Base-by-base conservation (phyloP, 1,140 invertebrate genomes). In the Diuraphis noxia region DNA sequence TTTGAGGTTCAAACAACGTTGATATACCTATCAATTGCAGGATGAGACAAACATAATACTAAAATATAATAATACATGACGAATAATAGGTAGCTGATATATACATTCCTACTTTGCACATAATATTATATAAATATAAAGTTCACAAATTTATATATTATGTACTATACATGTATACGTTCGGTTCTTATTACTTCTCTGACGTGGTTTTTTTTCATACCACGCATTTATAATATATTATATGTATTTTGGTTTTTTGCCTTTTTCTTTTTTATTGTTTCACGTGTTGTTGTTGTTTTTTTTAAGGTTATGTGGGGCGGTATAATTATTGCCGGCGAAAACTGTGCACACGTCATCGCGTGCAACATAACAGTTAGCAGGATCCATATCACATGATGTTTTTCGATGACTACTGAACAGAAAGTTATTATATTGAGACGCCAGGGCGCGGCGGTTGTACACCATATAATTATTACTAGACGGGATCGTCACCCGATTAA, bases 371-470 rank as follows among this genome's bases (percentile, higher is more conserved):
- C 46, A 86, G 85, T 86, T 86, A 86, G 23, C 85, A 86, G 85
- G 43, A 52, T 52, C 85, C 85, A 34, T 86, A 86, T 86, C 85
- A 86, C 85, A 86, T 86, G 85, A 86, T 86, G 46, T 86, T 86
- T 86, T 49, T 86, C 85, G 85, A 86, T 86, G 85, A 52, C 85
- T 86, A 49, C 85, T 49, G 85, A 86, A 86, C 46, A 34, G 34
- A 86, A 86, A 86, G 85, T 86, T 52, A 86, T 86, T 86, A 86
- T 86, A 86, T 86, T 86, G 85, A 86, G 85, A 86, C 43, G 46
- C n/a, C 43, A 52, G 30, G n/a, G 40, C 10, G 81, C 21, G 43
- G 30, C 84, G 43, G n/a, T 43, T 21, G 38, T 52, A 86, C 30
- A 10, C 46, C 46, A 36, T 38, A 36, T 86, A 52, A 86, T 86